Percentiles rank a stretch among this genome's conserved stretches.
phyloP scores from a whole-genome alignment of 2,797 vertebrate genomes.

The Hozukius guyotensis region DNA sequence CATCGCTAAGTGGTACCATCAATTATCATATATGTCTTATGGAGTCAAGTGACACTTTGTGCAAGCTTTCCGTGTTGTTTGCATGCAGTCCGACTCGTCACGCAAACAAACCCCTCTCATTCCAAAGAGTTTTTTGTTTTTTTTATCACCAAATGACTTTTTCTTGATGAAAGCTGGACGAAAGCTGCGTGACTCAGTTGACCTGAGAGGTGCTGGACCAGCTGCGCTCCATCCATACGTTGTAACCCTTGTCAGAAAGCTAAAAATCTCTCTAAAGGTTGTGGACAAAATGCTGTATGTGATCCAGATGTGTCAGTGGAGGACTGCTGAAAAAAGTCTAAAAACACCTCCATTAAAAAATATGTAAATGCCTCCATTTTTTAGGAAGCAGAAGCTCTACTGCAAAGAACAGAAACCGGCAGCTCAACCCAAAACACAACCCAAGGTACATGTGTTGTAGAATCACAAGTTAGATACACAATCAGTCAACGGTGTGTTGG shows the following conservation, averaged over 20 bases:
- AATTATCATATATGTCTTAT: conserved; percentile 30
- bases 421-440: conserved; percentile 29
- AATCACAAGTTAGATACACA: not conserved
- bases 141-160: conserved; percentile 22
- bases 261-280: conserved; percentile 20
- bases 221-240: not conserved
- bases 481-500: conserved; percentile 10
- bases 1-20: conserved; percentile 55
- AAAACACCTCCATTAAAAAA: not conserved
- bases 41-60: conserved; percentile 41
- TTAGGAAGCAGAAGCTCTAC: not conserved
- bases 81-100: conserved; percentile 32
- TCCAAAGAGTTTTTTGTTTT: conserved; percentile 30
- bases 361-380: conserved; percentile 1
- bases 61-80: conserved; percentile 42
- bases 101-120: conserved; percentile 13
- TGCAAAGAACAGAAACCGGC: conserved; percentile 28
- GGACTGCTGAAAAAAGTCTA: not conserved
- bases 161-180: conserved; percentile 9
- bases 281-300: conserved; percentile 17
- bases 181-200: conserved; percentile 26
- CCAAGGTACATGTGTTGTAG: conserved; percentile 47
- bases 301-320: conserved; percentile 22
- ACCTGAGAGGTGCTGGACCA: conserved; percentile 27
- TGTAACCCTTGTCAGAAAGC: conserved; percentile 12